phyloP scores from a whole-genome alignment of 2,113 vertebrate genomes.

The Atlantisia rogersi region DNA sequence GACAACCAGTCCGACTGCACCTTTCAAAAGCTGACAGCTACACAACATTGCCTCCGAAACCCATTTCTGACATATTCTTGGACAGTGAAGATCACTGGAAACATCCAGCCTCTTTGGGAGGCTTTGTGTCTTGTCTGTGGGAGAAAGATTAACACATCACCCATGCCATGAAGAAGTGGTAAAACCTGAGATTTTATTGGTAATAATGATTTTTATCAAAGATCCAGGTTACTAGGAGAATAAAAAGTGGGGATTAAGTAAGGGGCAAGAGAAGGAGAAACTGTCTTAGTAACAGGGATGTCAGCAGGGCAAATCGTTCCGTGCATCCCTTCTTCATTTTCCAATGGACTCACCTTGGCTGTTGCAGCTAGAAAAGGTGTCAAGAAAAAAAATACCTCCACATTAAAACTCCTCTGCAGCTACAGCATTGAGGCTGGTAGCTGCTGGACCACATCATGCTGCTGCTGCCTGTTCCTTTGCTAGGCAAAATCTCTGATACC shows the following conservation, averaged over 20 bases:
- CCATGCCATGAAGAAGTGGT: neutral
- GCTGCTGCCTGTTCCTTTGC: rapidly evolving
- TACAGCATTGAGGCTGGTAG: neutral
- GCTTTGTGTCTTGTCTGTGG: neutral
- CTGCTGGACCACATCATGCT: rapidly evolving
- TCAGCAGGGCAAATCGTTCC: neutral
- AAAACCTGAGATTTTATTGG: neutral
- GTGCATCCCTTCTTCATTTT: neutral
- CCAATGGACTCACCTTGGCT: rapidly evolving
- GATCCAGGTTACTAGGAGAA: neutral
- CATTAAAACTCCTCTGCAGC: neutral
- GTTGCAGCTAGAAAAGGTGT: neutral
- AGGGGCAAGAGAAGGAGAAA: neutral
- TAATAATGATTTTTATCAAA: neutral
- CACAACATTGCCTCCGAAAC: neutral
- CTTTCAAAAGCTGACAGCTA: neutral
- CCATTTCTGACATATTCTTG: neutral
- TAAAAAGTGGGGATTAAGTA: neutral
- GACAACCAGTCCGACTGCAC: neutral
- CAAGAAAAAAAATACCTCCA: neutral
- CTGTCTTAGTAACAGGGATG: neutral
- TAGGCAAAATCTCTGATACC: neutral
- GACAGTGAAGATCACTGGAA: neutral
- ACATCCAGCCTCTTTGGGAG: neutral
- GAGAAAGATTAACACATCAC: neutral